Base-by-base conservation (phyloP, 2,797 vertebrate species). In the Hybognathus amarus region DNA sequence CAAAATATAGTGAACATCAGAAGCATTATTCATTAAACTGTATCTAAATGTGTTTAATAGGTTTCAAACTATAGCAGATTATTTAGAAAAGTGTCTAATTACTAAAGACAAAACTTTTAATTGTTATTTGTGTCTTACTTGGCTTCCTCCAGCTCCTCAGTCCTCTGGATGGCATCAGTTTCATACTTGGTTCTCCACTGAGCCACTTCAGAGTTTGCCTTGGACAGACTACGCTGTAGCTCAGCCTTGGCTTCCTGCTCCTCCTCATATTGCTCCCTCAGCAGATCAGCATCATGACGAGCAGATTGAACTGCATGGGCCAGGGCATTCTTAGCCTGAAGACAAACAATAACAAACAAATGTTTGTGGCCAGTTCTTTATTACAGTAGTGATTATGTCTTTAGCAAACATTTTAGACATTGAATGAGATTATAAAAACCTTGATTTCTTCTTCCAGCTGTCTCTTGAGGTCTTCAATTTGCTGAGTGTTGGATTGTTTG, bases 391-490 rank as follows among this genome's bases (percentile, higher is more conserved):
- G n/a, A n/a, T n/a, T n/a, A n/a, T n/a, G n/a, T n/a, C n/a, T n/a
- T n/a, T n/a, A n/a, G n/a, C n/a, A n/a, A n/a, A 69, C 15, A 24
- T 2, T 15, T 27, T 42, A 4, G 12, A 24, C 3, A 7, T 11
- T 5, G 20, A 68, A 24, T 6, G 67, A 42, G 3, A 69, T 47
- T 70, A 1, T 47, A 0, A 45, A 79, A 84, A 96, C 96, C 94
- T 97, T 97, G 45, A 91, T 45, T 89, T 97, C 96, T 69, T 97
- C 96, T 70, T 97, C 96, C 0, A 97, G 84, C 74, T 97, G 96
- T 86, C 96, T 95, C 79, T 96, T 97, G 15, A 97, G 94, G 77
- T 97, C 96, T 59, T 97, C 96, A 88, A 95, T 84, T 79, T 97
- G 96, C 88, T 97, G 96, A 3, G 92, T 96, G 74, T 94, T 94